These are phyloP conservation scores for Luscinia megarhynchos DNA, from an alignment of 2,797 vertebrate species.

Conservation along the genomic window DNA sequence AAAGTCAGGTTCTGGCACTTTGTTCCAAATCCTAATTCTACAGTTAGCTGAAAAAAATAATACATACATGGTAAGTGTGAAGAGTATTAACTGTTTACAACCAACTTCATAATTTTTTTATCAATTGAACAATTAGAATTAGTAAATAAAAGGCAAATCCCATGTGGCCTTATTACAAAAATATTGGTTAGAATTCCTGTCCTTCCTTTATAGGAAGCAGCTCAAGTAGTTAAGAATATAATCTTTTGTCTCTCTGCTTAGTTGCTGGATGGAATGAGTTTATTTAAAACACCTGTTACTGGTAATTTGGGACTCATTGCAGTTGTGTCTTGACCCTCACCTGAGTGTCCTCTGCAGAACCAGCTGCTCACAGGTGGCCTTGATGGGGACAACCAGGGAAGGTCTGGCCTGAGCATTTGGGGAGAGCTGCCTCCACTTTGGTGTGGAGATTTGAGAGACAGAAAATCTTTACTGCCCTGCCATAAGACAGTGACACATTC, in stretches of 20 bases:
- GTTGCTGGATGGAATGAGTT: not conserved
- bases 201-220: not conserved
- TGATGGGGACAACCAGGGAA: not conserved
- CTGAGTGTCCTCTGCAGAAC: not conserved
- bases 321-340: not conserved
- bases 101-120: not conserved
- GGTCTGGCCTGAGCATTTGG: fast-evolving
- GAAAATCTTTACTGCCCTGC: not conserved
- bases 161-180: not conserved
- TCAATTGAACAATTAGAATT: not conserved
- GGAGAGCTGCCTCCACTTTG: not conserved
- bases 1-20: not conserved
- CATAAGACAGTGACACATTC: fast-evolving
- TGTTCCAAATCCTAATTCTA: not conserved
- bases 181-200: not conserved
- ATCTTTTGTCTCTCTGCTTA: not conserved
- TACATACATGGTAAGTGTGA: not conserved
- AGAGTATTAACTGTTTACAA: not conserved
- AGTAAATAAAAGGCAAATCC: not conserved
- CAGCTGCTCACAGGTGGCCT: not conserved
- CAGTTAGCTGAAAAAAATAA: not conserved
- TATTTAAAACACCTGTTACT: not conserved
- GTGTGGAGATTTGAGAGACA: not conserved
- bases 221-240: not conserved
- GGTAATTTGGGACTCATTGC: not conserved